Evolutionary conservation across 2,113 vertebrate species (phyloP).

Genomic region (Tetrao urogallus): DNA sequence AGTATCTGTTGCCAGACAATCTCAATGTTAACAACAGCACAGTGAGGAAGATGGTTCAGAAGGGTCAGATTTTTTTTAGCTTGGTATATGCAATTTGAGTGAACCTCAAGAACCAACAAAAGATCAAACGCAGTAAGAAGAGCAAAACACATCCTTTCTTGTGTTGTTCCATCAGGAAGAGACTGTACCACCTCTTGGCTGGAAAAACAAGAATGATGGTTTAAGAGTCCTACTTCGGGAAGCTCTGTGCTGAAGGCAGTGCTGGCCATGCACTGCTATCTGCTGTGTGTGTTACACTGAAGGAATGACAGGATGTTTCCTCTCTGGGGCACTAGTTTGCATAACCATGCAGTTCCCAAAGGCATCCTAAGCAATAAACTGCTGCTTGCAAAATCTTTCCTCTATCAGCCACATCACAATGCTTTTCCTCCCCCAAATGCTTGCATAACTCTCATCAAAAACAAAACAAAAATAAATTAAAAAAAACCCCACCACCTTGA

Average conservation of each 20-base stretch:
- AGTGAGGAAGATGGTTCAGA: background rate
- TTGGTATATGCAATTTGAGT: background rate
- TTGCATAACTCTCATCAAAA: background rate
- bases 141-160: background rate
- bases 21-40: background rate
- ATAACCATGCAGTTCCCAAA: conserved; percentile 31
- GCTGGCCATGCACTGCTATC: background rate
- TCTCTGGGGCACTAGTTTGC: conserved; percentile 38
- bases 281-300: background rate
- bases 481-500: background rate
- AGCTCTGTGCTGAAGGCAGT: background rate
- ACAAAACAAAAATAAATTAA: background rate
- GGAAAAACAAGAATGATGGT: background rate
- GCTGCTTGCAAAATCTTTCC: conserved; percentile 47
- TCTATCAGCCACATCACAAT: conserved; percentile 31
- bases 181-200: background rate
- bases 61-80: background rate
- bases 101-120: background rate
- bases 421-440: background rate
- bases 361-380: conserved; percentile 43
- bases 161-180: background rate
- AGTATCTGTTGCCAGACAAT: background rate
- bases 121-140: background rate
- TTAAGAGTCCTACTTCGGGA: background rate
- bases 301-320: conserved; percentile 30